Evolutionary conservation across 2,113 vertebrate genomes (phyloP), one percentile per base, ranked within the genome.

Genomic region (Aix galericulata): DNA sequence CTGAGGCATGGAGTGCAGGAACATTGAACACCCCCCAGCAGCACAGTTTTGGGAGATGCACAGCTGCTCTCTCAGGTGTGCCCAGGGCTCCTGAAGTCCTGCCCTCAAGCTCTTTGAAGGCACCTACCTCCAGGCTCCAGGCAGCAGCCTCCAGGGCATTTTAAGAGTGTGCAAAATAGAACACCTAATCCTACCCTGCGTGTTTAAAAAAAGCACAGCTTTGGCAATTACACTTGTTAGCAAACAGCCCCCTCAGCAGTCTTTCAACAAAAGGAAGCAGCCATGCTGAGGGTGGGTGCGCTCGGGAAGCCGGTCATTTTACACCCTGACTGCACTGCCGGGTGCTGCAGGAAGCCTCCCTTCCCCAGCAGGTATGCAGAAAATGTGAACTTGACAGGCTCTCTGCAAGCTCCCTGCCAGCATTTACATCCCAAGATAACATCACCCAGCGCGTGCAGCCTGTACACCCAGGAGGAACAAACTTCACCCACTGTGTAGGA

Each of bases 291-390:
- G 67, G 25, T 69, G 50, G 44, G 69, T 1, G 2, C 7, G 34
- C 34, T 17, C 5, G 11, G 48, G 21, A 3, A 78, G 69, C 8
- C 66, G 75, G 0, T 40, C 36, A 56, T 53, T 86, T 83, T 8
- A 83, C 88, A 67, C 2, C 32, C 0, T 4, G 56, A 32, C 29
- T 36, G 42, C 6, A 10, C n/a, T 42, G 50, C 17, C 79, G 11
- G 14, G 22, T 27, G 46, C 56, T 2, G 31, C 0, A 0, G 69
- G 75, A 66, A 63, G 40, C 34, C n/a, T 85, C 21, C 23, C 13
- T 82, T 73, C 74, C 62, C 71, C 0, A 0, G 5, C 6, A 29
- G 0, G 1, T 1, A 66, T 23, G 36, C 12, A 76, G 42, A 74
- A 60, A 26, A 34, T 9, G 29, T 25, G 77, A 80, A 78, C 21